Evolutionary conservation across 2,797 vertebrate genomes (phyloP).

Genomic region (Peromyscus melanophrys): DNA sequence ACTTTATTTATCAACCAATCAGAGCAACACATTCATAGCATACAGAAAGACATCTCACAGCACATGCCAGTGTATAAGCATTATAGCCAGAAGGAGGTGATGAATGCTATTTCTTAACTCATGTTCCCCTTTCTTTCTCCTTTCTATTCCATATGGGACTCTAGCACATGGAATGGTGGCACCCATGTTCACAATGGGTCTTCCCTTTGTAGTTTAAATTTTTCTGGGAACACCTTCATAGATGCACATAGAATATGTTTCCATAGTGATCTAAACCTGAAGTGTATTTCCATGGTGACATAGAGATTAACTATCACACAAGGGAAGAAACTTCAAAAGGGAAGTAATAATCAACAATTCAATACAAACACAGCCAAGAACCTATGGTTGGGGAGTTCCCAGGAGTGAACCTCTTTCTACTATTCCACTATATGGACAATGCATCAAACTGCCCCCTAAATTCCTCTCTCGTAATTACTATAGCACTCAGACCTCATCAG

Average conservation of each 20-base stretch:
- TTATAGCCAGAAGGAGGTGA: neutral
- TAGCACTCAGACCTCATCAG: neutral
- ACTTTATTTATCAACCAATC: too few species aligned
- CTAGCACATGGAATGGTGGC: neutral
- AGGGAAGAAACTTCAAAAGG: constrained; percentile 17
- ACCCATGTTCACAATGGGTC: neutral
- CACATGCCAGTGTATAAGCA: neutral
- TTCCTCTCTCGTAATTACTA: neutral
- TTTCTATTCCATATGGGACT: neutral
- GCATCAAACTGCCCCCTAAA: neutral
- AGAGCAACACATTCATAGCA: too few species aligned
- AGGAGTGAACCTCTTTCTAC: neutral
- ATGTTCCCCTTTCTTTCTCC: neutral
- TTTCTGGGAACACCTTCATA: neutral
- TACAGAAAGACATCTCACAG: too few species aligned
- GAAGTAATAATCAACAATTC: neutral
- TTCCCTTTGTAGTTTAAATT: neutral
- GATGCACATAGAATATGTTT: neutral
- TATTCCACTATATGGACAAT: neutral
- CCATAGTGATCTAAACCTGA: neutral
- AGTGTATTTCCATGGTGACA: neutral
- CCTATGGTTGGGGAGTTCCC: neutral
- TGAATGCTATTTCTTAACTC: neutral
- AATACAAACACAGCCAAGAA: neutral
- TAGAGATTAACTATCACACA: neutral